A percentile compares a stretch with the other conserved stretches of the same genome.
Conservation (phyloP, 2,888 invertebrate species). For the Teinopalpus imperialis region DNA sequence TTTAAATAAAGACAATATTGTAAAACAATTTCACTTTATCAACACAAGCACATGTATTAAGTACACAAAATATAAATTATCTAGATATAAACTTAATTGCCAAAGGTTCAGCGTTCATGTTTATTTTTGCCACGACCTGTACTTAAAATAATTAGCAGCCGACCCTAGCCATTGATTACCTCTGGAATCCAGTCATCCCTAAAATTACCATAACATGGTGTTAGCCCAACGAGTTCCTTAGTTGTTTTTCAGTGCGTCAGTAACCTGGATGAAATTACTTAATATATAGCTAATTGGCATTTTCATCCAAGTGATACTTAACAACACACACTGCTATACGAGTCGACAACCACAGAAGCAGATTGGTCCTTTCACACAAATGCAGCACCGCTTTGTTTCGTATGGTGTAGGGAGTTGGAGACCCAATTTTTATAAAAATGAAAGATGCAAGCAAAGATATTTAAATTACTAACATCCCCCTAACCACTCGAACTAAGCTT, state of each 20-base stretch:
- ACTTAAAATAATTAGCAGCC: conserved; percentile 23
- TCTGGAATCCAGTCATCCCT: conserved; percentile 30
- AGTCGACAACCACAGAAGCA: no score
- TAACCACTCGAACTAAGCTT: no score
- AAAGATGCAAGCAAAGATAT: no score
- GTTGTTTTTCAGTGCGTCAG: conserved; percentile 32
- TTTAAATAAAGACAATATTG: no score
- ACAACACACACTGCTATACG: no score
- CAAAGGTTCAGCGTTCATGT: conserved; percentile 7
- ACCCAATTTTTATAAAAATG: no score
- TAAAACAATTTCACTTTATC: not conserved
- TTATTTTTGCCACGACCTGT: conserved; percentile 19
- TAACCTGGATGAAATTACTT: conserved; percentile 5
- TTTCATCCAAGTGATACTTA: no score
- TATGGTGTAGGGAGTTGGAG: no score
- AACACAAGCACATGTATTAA: not conserved
- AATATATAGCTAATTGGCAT: no score
- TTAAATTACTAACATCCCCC: no score
- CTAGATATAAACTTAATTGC: conserved; percentile 6
- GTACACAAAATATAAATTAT: conserved; percentile 1
- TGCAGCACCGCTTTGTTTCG: no score
- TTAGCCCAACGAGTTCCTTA: conserved; percentile 57
- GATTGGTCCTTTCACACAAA: no score
- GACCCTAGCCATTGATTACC: conserved; percentile 20
- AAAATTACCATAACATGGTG: conserved; percentile 61